Base-by-base conservation (phyloP, 2,888 invertebrate species). In the Tuberolachnus salignus region DNA sequence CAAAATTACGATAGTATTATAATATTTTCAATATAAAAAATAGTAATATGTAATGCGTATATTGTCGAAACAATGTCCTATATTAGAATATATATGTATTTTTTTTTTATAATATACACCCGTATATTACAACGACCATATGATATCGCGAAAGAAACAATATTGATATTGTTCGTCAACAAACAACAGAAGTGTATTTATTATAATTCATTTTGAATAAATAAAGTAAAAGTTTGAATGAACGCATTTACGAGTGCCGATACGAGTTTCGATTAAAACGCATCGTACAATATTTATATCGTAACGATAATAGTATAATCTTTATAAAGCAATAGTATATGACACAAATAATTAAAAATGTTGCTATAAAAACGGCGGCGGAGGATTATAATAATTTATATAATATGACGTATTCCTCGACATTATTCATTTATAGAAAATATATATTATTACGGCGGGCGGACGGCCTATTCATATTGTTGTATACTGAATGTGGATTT, bases 401-500 rank as follows among this genome's bases (percentile, higher is more conserved):
- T 72, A 23, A 59, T 34, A 34, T 72, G 23, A 59, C 46, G 44
- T 44, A 59, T 71, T 59, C 19, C n/a, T n/a, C 26, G 46, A 59
- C 59, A 59, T 59, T 55, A 70, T 70, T 70, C 46, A 59, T 71
- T 71, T 59, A n/a, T 8, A 71, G 16, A 49, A 23, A 46, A 26
- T 8, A 3, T 19, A 46, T 49, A 42, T 8, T n/a, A n/a, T 34
- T 3, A 34, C 3, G 34, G 34, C 6, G 34, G 34, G 3, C 34
- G 34, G 6, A 34, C 34, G 6, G 6, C 34, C 10, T 64, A 67
- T 51, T 26, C 23, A n/a, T 49, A 44, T 11, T 13, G 53, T 51
- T 34, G 14, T 21, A 16, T 44, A 70, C 53, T 16, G 55, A 44
- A 70, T 57, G 10, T 53, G 34, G n/a, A 69, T 55, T 69, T 42